Conservation (phyloP, 2,888 invertebrate species). For the Acrobasis consociella region DNA sequence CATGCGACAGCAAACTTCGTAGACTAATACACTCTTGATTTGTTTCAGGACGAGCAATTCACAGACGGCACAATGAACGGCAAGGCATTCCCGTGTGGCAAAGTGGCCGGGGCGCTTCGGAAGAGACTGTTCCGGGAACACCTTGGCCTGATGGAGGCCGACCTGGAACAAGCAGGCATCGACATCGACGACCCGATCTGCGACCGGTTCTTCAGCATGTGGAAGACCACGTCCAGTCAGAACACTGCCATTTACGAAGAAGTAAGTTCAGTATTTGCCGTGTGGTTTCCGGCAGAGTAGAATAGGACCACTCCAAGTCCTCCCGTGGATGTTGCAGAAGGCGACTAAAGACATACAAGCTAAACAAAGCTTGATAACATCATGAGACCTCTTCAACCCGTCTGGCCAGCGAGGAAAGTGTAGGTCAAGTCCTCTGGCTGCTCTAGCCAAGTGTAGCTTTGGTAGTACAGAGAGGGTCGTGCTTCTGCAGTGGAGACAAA, state of each 20-base stretch:
- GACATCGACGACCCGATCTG: slow-evolving; percentile 91
- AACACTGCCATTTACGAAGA: slow-evolving; percentile 96
- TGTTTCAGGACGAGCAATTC: slow-evolving; percentile 88
- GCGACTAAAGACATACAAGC: too few species aligned
- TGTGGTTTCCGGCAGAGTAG: too few species aligned
- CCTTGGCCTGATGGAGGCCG: slow-evolving; percentile 85
- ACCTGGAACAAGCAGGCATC: slow-evolving; percentile 72
- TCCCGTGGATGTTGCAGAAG: too few species aligned
- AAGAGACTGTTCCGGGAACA: slow-evolving; percentile 96
- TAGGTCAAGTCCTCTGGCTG: too few species aligned
- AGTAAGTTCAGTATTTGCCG: slow-evolving; percentile 44
- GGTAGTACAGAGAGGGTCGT: too few species aligned
- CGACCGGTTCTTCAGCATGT: slow-evolving; percentile 92
- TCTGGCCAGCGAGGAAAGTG: too few species aligned
- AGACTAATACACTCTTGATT: background rate
- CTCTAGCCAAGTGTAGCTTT: too few species aligned
- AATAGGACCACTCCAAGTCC: too few species aligned
- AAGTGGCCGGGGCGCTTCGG: slow-evolving; percentile 92
- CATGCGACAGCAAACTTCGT: background rate
- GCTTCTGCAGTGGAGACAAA: too few species aligned
- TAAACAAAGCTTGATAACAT: too few species aligned
- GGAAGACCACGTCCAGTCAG: slow-evolving; percentile 89
- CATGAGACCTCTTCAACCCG: too few species aligned
- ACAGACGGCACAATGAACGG: slow-evolving; percentile 93
- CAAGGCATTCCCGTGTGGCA: slow-evolving; percentile 90